These are phyloP conservation scores for Stenotaenia linearis DNA, from an alignment of 2,888 invertebrate species.

Conservation along the genomic window DNA sequence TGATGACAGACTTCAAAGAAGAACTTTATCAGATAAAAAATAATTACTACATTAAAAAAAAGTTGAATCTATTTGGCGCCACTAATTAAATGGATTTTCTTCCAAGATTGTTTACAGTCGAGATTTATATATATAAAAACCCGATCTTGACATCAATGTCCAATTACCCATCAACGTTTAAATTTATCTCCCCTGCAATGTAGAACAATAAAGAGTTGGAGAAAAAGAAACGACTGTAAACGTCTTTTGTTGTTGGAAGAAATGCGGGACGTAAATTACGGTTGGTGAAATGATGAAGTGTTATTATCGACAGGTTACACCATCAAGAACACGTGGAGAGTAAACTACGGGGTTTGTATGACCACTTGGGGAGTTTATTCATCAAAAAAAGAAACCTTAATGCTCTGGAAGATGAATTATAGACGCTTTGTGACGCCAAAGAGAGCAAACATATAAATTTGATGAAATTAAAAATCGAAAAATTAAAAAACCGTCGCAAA, in stretches of 20 bases:
- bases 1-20: constrained; percentile 6
- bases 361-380: background rate
- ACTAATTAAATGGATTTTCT: background rate
- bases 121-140: background rate
- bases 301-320: constrained; percentile 12
- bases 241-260: background rate
- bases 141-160: background rate
- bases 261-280: background rate
- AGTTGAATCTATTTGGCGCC: background rate
- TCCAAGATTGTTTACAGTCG: background rate
- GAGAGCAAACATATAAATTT: background rate
- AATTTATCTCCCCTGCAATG: background rate
- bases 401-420: background rate
- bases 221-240: background rate
- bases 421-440: background rate
- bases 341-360: background rate
- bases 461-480: too few relatives aligned
- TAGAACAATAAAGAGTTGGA: background rate
- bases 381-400: background rate
- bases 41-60: background rate
- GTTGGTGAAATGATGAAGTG: constrained; percentile 15
- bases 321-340: constrained; percentile 6
- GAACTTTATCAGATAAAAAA: constrained; percentile 21
- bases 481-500: too few relatives aligned
- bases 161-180: background rate